Conservation (phyloP, 2,888 invertebrate genomes). For the Ormyrus labotus region DNA sequence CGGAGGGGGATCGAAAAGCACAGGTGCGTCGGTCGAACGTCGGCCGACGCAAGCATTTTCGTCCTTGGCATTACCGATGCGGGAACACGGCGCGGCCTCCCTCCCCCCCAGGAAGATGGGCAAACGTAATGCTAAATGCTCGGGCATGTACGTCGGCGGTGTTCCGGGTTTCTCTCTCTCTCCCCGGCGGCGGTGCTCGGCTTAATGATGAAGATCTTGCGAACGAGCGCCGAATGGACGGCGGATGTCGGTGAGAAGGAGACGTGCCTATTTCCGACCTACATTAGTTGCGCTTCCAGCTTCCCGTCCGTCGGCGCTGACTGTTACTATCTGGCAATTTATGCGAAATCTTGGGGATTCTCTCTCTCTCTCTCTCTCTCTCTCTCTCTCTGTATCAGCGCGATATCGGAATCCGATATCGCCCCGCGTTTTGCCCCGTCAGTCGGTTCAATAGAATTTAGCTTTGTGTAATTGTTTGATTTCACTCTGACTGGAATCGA, state of each 20-base stretch:
- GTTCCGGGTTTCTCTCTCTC: neutral
- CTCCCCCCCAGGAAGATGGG: neutral
- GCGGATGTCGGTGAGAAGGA: too few species aligned
- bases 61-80: too few species aligned
- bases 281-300: neutral
- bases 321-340: too few species aligned
- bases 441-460: neutral
- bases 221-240: neutral
- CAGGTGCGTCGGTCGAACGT: too few species aligned
- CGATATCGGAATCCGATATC: too few species aligned
- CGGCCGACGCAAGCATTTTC: too few species aligned
- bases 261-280: constrained; percentile 27
- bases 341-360: too few species aligned
- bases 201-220: constrained; percentile 25
- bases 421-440: neutral
- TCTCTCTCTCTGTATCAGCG: neutral
- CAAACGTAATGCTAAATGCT: neutral
- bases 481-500: neutral
- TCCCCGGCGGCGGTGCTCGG: neutral
- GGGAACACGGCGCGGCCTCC: neutral
- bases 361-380: neutral
- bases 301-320: too few species aligned
- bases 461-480: neutral
- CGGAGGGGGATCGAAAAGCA: too few species aligned
- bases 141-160: neutral